A percentile compares a stretch with the other conserved stretches of the same genome.
phyloP scores from a whole-genome alignment of 2,888 invertebrate species.

The Omphaloscelis lunosa region DNA sequence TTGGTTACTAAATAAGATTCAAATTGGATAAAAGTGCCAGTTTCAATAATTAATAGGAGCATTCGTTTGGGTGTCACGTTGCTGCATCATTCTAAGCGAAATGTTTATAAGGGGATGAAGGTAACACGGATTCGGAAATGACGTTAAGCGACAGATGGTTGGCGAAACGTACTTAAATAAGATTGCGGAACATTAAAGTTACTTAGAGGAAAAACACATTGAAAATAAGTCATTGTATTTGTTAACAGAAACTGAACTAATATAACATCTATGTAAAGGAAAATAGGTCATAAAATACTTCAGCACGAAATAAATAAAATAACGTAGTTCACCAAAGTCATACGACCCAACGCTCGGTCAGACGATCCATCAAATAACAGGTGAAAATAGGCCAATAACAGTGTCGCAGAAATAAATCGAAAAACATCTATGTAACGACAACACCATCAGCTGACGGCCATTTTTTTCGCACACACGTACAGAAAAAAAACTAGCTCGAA shows the following conservation, averaged over 20 bases:
- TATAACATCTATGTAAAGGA: background rate
- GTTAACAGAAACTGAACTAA: background rate
- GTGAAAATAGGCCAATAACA: slow-evolving; percentile 71
- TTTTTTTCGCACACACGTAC: slow-evolving; percentile 70
- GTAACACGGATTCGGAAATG: slow-evolving; percentile 37
- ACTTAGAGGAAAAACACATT: background rate
- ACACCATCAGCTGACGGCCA: slow-evolving; percentile 72
- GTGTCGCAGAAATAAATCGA: slow-evolving; percentile 71
- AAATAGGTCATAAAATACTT: slow-evolving; percentile 33
- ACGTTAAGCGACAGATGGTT: slow-evolving; percentile 38
- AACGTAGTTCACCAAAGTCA: slow-evolving; percentile 45
- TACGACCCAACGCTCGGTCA: slow-evolving; percentile 33
- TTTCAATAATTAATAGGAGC: slow-evolving; percentile 63
- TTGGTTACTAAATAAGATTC: slow-evolving; percentile 36
- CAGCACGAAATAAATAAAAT: slow-evolving; percentile 34
- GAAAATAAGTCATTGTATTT: background rate
- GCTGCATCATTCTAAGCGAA: slow-evolving; percentile 57
- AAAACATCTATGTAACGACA: slow-evolving; percentile 70
- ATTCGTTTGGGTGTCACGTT: slow-evolving; percentile 65
- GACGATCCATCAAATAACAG: slow-evolving; percentile 63
- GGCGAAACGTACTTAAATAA: slow-evolving; percentile 17
- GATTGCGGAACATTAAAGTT: slow-evolving; percentile 6
- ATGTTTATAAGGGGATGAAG: slow-evolving; percentile 58
- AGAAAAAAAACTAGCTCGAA: slow-evolving; percentile 73
- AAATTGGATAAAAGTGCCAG: slow-evolving; percentile 26